Conservation (phyloP, 2,113 vertebrate species). For the Brachyistius frenatus region DNA sequence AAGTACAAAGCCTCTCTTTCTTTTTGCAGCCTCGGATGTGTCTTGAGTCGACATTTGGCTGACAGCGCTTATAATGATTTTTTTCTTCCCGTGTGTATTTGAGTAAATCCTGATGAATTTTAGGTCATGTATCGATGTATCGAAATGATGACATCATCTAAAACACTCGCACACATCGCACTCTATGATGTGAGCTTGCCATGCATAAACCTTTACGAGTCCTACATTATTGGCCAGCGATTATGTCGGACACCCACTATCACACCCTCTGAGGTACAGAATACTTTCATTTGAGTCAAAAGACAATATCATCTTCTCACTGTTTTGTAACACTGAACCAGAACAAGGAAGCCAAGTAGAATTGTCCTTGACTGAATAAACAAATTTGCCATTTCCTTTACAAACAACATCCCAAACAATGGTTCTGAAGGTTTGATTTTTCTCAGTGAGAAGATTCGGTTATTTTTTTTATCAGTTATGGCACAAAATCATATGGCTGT, state of each 20-base stretch:
- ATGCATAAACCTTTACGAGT: too few relatives aligned
- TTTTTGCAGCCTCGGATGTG: too few relatives aligned
- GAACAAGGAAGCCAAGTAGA: neutral
- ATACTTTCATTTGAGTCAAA: constrained; percentile 8
- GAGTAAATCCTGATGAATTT: too few relatives aligned
- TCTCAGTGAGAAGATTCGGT: constrained; percentile 20
- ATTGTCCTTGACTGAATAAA: constrained; percentile 38
- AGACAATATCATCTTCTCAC: neutral
- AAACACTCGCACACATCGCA: too few relatives aligned
- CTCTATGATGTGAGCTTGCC: too few relatives aligned
- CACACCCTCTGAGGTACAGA: neutral
- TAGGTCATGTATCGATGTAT: too few relatives aligned
- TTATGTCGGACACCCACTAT: neutral
- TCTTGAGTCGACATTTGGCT: too few relatives aligned
- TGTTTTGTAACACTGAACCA: constrained; percentile 1
- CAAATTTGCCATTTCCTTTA: constrained; percentile 28
- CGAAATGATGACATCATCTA: too few relatives aligned
- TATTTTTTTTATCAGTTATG: constrained; percentile 40
- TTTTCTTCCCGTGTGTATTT: too few relatives aligned
- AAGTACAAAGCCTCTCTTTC: too few relatives aligned
- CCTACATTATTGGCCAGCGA: too few relatives aligned
- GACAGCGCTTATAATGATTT: too few relatives aligned
- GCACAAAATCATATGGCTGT: constrained; percentile 48
- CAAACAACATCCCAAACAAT: constrained; percentile 26
- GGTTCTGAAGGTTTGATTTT: constrained; percentile 36